These are phyloP conservation scores for Synergus japonicus DNA, from an alignment of 2,888 invertebrate genomes.

Conservation along the genomic window DNA sequence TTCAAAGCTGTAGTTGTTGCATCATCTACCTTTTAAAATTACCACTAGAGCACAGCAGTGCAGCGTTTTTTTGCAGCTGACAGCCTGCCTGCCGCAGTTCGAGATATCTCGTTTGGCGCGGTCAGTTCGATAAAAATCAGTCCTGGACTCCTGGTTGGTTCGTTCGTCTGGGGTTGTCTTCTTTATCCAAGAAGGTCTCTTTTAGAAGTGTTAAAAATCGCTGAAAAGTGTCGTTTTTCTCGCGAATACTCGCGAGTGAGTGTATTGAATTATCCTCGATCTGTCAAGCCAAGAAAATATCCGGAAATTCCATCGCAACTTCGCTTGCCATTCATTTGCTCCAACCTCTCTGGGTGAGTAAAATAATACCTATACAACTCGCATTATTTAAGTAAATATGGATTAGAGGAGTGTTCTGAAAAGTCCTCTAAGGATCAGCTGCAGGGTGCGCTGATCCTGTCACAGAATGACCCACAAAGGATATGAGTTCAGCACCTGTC, in stretches of 20 bases:
- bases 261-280: constrained; percentile 37
- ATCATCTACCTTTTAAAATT: background rate
- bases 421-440: constrained; percentile 58
- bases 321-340: constrained; percentile 48
- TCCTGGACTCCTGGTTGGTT: constrained; percentile 35
- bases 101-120: constrained; percentile 57
- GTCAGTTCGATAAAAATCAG: constrained; percentile 71
- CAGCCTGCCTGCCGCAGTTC: constrained; percentile 57
- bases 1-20: no score
- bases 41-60: constrained; percentile 30
- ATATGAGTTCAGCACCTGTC: constrained; percentile 51
- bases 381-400: constrained; percentile 1
- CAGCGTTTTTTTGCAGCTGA: background rate
- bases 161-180: constrained; percentile 59
- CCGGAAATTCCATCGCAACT: constrained; percentile 9
- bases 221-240: constrained; percentile 44
- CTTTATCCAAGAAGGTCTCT: background rate
- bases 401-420: background rate
- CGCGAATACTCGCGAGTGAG: constrained; percentile 45
- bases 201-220: constrained; percentile 29
- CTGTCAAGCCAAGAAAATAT: constrained; percentile 5
- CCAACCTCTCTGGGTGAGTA: constrained; percentile 59
- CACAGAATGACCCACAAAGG: constrained; percentile 60
- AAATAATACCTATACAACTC: background rate
- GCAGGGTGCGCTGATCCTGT: constrained; percentile 55